Percentiles rank a stretch among this genome's conserved stretches.
phyloP scores from a whole-genome alignment of 2,797 vertebrate genomes.

The Myotis daubentonii region DNA sequence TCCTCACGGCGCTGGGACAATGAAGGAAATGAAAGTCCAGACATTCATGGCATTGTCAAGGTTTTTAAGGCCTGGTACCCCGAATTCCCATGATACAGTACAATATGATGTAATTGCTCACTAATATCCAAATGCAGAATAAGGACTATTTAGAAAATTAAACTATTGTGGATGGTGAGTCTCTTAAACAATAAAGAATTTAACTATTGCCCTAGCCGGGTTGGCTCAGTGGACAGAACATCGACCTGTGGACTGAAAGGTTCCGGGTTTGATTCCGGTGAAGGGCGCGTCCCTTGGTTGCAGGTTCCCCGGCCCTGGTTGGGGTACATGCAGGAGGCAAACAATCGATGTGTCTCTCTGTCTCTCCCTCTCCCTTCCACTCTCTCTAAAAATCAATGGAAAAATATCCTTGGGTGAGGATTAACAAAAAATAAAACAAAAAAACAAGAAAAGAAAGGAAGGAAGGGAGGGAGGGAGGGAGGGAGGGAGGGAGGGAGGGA shows the following conservation, averaged over 20 bases:
- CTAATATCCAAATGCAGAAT: conserved; percentile 21
- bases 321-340: neutral
- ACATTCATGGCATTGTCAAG: neutral
- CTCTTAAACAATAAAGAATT: conserved; percentile 7
- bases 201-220: too few relatives aligned
- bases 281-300: too few relatives aligned
- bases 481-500: too few relatives aligned
- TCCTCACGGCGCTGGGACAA: neutral
- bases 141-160: neutral
- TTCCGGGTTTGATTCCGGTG: neutral
- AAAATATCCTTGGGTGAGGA: too few relatives aligned
- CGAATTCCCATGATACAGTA: neutral
- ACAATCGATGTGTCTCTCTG: neutral
- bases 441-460: too few relatives aligned
- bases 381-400: neutral
- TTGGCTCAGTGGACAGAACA: neutral
- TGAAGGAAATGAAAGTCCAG: neutral
- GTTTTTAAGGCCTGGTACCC: neutral
- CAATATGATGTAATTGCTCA: conserved; percentile 29
- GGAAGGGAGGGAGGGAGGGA: too few relatives aligned
- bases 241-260: neutral
- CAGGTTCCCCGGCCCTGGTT: neutral
- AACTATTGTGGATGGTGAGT: neutral
- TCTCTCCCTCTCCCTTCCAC: neutral
- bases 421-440: too few relatives aligned